Evolutionary conservation across 2,797 vertebrate species (phyloP).

Genomic region (Leuciscus waleckii): DNA sequence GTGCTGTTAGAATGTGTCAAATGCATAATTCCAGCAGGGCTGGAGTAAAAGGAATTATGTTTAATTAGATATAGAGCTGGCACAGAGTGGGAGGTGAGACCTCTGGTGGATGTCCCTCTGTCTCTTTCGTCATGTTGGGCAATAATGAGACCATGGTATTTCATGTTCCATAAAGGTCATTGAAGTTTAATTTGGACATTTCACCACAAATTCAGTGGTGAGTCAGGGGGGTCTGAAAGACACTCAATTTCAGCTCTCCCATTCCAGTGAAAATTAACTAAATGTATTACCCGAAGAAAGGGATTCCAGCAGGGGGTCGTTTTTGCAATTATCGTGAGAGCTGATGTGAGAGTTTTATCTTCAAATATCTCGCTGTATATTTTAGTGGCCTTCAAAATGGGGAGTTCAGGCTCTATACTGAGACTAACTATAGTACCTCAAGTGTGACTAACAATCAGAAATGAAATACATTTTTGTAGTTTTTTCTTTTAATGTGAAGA

Average conservation of each 20-base stretch:
- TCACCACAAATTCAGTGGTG: conserved; percentile 56
- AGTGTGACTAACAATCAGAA: background rate
- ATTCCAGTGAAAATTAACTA: conserved; percentile 36
- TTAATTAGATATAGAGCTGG: conserved; percentile 65
- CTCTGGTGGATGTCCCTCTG: conserved; percentile 59
- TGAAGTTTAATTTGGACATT: conserved; percentile 70
- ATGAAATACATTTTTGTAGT: background rate
- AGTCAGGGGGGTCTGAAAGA: conserved; percentile 61
- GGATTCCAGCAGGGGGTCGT: background rate
- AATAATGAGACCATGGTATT: conserved; percentile 74
- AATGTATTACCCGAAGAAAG: conserved; percentile 41
- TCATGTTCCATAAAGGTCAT: conserved; percentile 70
- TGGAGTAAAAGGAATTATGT: conserved; percentile 50
- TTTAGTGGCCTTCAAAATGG: background rate
- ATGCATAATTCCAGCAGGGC: conserved; percentile 23
- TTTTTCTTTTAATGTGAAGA: background rate
- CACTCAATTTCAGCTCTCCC: conserved; percentile 51
- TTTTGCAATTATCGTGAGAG: conserved; percentile 16
- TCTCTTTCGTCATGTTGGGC: conserved; percentile 62
- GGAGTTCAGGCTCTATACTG: background rate
- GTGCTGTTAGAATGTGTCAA: conserved; percentile 21
- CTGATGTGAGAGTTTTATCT: background rate
- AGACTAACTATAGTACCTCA: background rate
- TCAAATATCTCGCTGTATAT: background rate
- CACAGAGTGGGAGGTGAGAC: conserved; percentile 60